phyloP scores from a whole-genome alignment of 2,113 vertebrate species.

The Peromyscus leucopus region DNA sequence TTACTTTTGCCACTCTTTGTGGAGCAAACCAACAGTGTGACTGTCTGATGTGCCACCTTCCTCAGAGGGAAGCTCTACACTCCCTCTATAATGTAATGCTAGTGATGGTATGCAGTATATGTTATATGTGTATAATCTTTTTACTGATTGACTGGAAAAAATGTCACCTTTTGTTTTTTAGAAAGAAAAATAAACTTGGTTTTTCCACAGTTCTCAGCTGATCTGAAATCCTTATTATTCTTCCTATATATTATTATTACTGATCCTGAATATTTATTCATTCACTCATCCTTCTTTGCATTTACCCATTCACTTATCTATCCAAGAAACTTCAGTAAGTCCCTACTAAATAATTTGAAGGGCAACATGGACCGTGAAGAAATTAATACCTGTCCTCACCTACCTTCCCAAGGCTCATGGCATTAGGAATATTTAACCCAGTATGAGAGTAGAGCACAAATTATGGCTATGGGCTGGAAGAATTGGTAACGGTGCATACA shows the following conservation, averaged over 20 bases:
- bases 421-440: background rate
- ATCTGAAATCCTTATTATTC: background rate
- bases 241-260: background rate
- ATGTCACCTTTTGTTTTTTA: slow-evolving; percentile 12
- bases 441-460: background rate
- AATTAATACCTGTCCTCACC: background rate
- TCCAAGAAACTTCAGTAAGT: background rate
- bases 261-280: background rate
- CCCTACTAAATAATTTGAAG: background rate
- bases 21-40: slow-evolving; percentile 70
- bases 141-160: slow-evolving; percentile 48
- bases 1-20: background rate
- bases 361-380: background rate
- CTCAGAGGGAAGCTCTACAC: background rate
- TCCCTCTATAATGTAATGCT: slow-evolving; percentile 7
- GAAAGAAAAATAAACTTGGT: slow-evolving; percentile 68
- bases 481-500: background rate
- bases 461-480: background rate
- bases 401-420: background rate
- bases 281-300: background rate
- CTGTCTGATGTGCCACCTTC: background rate
- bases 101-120: slow-evolving; percentile 34
- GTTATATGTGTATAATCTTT: slow-evolving; percentile 66
- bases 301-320: background rate
- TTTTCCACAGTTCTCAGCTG: slow-evolving; percentile 37